Conservation (phyloP, 2,797 vertebrate species). For the Pangasius krempfi region DNA sequence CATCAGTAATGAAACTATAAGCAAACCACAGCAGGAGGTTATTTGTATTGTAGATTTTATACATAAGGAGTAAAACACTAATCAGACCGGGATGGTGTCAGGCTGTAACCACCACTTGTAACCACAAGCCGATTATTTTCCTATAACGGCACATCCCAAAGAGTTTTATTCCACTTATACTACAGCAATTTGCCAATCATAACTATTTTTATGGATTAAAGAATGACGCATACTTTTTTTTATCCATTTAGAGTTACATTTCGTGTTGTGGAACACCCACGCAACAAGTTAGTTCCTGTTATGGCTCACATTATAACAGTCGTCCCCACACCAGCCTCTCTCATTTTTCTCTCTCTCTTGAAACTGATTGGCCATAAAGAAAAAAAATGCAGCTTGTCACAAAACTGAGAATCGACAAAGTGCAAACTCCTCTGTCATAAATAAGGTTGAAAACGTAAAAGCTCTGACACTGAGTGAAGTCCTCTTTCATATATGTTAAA, state of each 20-base stretch:
- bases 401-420: background rate
- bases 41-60: background rate
- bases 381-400: background rate
- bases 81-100: background rate
- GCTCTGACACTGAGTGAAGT: background rate
- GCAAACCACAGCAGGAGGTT: background rate
- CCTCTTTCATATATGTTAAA: background rate
- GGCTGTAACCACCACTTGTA: background rate
- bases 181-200: background rate
- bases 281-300: background rate
- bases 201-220: background rate
- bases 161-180: background rate
- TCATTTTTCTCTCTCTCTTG: background rate
- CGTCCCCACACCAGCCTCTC: background rate
- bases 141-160: background rate
- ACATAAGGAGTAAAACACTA: background rate
- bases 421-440: background rate
- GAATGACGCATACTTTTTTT: background rate
- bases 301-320: background rate
- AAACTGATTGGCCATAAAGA: background rate
- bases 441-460: background rate
- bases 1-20: background rate
- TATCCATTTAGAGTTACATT: background rate
- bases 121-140: background rate
- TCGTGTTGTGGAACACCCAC: background rate